Percentiles rank a stretch among this genome's conserved stretches.
Conservation (phyloP, 2,113 vertebrate species). For the Accipiter virgatus region DNA sequence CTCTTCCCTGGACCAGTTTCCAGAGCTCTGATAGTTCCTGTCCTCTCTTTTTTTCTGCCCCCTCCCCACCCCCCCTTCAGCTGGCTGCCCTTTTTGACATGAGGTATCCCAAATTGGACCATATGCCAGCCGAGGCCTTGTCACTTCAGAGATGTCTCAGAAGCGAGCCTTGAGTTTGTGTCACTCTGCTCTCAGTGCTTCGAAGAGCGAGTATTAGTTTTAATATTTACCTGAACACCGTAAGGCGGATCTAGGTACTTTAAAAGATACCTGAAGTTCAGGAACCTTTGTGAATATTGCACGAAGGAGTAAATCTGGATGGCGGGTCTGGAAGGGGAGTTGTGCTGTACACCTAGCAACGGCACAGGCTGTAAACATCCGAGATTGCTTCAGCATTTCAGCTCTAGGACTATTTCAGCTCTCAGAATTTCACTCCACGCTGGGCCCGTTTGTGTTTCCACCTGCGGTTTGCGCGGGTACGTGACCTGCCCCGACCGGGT, state of each 20-base stretch:
- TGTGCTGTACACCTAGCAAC: background rate
- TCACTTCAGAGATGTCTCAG: background rate
- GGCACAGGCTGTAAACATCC: background rate
- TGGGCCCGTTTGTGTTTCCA: background rate
- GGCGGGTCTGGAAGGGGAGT: background rate
- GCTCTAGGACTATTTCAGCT: background rate
- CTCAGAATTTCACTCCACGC: background rate
- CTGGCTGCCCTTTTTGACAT: background rate
- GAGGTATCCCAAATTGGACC: background rate
- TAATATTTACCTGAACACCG: background rate
- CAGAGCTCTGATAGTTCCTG: background rate
- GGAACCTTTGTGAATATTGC: background rate
- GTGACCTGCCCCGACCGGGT: rapidly evolving
- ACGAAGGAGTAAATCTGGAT: background rate
- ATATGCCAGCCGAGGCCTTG: background rate
- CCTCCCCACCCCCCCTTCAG: rapidly evolving
- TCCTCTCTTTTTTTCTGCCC: background rate
- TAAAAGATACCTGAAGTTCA: background rate
- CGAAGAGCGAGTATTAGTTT: background rate
- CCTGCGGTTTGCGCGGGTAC: background rate
- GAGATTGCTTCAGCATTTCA: background rate
- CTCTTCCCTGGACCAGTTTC: background rate
- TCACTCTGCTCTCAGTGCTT: background rate
- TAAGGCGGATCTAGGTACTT: background rate
- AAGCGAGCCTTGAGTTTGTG: background rate